Evolutionary conservation across 1,140 invertebrate species (phyloP), one percentile per base, ranked within the genome.

Genomic region (Aphaenogaster ashmeadi): DNA sequence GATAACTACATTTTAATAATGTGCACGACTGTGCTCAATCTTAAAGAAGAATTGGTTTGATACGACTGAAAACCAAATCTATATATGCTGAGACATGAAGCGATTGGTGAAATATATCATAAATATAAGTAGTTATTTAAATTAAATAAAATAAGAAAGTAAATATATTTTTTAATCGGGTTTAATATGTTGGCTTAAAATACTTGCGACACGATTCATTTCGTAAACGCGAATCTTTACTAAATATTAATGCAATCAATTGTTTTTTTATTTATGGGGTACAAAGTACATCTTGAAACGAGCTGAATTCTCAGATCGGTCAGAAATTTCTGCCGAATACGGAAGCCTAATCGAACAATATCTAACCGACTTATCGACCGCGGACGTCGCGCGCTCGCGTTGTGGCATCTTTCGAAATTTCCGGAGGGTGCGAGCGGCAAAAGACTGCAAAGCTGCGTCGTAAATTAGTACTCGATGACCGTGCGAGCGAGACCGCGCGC

Each of bases 381-480:
- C 41, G 41, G 15, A 9, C 11, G 27, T 50, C 21, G 84, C 50
- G 74, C 71, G 64, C 75, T 79, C 72, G 60, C 56, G 3, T 66
- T 58, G 58, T 38, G 72, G 88, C 90, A 90, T 77, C 52, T 81
- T 87, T 88, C 89, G 81, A 92, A 90, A 92, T 89, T 85, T 87
- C 79, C 33, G 66, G 71, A 85, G 77, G 88, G 58, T 87, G 87
- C 72, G 86, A 81, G 89, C 86, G 77, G 86, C 89, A 91, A 93
- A 92, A 91, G 90, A 86, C 60, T 90, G 89, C 87, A 92, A 92
- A 92, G 90, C 90, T 90, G 88, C 89, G 90, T 94, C 93, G 93
- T 95, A 94, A 95, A 95, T 95, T 93, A 94, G 91, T 92, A 81
- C 87, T 85, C 93, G 94, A 94, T 94, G 92, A 93, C 91, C 92